phyloP scores from a whole-genome alignment of 2,113 vertebrate genomes.

The Gadus macrocephalus region DNA sequence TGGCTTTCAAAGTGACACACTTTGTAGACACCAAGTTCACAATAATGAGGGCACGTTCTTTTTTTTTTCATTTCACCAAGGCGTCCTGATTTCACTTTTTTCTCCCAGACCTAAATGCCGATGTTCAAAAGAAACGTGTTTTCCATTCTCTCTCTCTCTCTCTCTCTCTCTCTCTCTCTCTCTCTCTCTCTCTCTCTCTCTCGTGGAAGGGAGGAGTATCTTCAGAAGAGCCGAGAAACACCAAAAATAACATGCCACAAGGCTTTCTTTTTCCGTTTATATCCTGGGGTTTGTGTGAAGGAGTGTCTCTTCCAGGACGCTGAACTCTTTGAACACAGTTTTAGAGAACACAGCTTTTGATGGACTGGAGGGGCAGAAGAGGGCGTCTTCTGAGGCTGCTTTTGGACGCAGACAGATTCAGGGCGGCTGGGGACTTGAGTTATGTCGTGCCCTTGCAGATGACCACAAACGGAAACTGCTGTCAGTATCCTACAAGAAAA shows the following conservation, averaged over 20 bases:
- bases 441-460: constrained; percentile 45
- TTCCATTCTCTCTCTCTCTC: no score
- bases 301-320: constrained; percentile 42
- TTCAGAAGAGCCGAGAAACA: not conserved
- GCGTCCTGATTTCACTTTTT: no score
- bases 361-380: constrained; percentile 28
- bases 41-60: no score
- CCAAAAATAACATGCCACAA: constrained; percentile 36
- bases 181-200: no score
- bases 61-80: no score
- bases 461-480: constrained; percentile 42
- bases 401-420: constrained; percentile 52
- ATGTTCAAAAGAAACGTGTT: no score
- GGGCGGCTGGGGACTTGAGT: constrained; percentile 51
- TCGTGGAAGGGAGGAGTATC: no score
- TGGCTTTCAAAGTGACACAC: no score
- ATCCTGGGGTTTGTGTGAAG: constrained; percentile 37
- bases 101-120: no score
- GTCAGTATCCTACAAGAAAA: constrained; percentile 7
- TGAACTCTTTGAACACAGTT: constrained; percentile 36
- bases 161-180: no score
- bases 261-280: constrained; percentile 49
- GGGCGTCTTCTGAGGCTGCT: constrained; percentile 32
- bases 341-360: constrained; percentile 32
- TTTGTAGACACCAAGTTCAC: no score